Percentiles rank a stretch among this genome's conserved stretches.
Conservation (phyloP, 2,888 invertebrate species). For the Petrolisthes cinctipes region DNA sequence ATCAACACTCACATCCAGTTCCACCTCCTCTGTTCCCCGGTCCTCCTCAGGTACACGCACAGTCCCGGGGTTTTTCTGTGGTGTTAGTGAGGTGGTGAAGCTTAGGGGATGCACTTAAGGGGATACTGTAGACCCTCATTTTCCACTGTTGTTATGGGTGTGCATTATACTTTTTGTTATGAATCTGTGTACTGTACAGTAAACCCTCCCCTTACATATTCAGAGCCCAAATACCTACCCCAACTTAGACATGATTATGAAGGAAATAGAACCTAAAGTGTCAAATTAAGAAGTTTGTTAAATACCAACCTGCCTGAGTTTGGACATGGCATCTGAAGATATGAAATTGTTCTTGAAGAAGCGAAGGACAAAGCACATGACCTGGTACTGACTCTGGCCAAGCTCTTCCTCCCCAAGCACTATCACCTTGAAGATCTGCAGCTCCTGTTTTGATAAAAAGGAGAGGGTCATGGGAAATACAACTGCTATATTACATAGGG, state of each 20-base stretch:
- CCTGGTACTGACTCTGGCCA: constrained; percentile 88
- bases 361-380: constrained; percentile 90
- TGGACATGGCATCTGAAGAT: constrained; percentile 96
- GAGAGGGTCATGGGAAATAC: too few relatives aligned
- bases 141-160: too few relatives aligned
- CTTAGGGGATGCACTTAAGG: too few relatives aligned
- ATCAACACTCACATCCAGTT: constrained; percentile 86
- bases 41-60: constrained; percentile 92
- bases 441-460: constrained; percentile 77
- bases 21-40: constrained; percentile 84
- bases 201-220: neutral
- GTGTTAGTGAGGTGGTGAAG: neutral
- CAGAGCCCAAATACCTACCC: neutral
- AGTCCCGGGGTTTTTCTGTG: constrained; percentile 83
- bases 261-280: neutral
- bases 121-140: too few relatives aligned
- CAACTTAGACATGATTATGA: neutral
- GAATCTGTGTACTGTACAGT: neutral
- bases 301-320: constrained; percentile 82
- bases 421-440: constrained; percentile 89
- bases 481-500: too few relatives aligned
- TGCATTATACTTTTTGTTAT: neutral
- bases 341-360: constrained; percentile 89
- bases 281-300: neutral
- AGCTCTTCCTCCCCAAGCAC: constrained; percentile 93